Conservation (phyloP, 1,140 invertebrate species). For the Bombus affinis region DNA sequence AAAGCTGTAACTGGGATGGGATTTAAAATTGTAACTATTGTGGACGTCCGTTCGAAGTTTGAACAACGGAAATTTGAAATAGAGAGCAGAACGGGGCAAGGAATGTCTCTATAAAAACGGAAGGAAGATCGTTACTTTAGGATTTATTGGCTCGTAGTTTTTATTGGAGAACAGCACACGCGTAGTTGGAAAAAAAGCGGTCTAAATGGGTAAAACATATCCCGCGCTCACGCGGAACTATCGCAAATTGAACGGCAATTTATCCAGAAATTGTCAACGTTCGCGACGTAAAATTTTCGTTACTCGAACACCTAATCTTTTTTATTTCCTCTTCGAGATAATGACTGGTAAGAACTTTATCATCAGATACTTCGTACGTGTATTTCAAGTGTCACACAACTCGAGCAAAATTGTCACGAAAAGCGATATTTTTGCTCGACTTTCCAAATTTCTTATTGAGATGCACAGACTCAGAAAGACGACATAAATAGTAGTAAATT, state of each 20-base stretch:
- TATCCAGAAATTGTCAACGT: not conserved
- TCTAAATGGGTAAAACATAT: not conserved
- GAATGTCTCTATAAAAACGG: constrained; percentile 38
- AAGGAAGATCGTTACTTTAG: constrained; percentile 27
- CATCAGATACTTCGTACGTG: not conserved
- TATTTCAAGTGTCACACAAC: not conserved
- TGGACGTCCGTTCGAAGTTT: not conserved
- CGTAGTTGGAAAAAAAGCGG: not conserved
- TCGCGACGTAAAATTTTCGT: not conserved
- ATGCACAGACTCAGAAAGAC: no score
- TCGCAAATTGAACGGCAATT: constrained; percentile 24
- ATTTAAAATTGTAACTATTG: not conserved
- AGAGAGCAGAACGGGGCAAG: not conserved
- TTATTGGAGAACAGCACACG: not conserved
- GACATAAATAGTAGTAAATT: no score
- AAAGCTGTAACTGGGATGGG: not conserved
- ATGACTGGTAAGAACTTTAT: not conserved
- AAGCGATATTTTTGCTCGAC: not conserved
- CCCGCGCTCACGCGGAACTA: not conserved
- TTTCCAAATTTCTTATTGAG: no score
- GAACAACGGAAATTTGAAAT: not conserved
- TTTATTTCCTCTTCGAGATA: not conserved
- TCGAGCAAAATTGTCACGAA: not conserved
- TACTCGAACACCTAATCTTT: not conserved
- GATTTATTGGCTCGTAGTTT: constrained; percentile 43